These are phyloP conservation scores for Laterallus jamaicensis DNA, from an alignment of 2,113 vertebrate species.

Conservation along the genomic window DNA sequence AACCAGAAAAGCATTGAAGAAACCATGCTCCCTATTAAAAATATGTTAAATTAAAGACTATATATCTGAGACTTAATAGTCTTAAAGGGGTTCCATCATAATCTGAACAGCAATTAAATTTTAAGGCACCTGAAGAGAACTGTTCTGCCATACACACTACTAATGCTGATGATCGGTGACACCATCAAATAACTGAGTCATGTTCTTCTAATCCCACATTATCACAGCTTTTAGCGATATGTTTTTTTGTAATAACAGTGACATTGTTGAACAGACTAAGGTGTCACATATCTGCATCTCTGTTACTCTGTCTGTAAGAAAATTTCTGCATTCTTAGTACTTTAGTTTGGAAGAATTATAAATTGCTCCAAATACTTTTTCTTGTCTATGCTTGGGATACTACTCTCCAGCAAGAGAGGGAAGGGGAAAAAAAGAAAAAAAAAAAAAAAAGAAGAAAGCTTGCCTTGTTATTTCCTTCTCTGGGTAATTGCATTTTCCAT, in stretches of 20 bases:
- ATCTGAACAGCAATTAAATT: neutral
- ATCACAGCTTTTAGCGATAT: neutral
- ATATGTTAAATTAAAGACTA: neutral
- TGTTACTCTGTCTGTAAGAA: neutral
- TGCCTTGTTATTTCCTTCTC: slow-evolving; percentile 35
- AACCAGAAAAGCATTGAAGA: neutral
- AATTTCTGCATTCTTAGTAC: neutral
- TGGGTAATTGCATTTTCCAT: slow-evolving; percentile 35
- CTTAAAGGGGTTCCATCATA: neutral
- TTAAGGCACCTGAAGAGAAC: neutral
- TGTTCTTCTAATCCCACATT: neutral
- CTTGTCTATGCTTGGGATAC: neutral
- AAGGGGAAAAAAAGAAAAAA: too few species aligned
- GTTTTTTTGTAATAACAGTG: neutral
- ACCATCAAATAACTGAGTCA: neutral
- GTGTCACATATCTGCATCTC: neutral
- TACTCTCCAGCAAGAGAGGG: neutral
- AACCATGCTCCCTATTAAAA: neutral
- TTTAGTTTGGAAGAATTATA: neutral
- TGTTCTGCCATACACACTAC: neutral
- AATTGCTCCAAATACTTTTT: neutral
- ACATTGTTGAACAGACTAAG: neutral
- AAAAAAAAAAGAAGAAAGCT: neutral
- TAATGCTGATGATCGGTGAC: neutral
- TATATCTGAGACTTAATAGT: neutral